Conservation (phyloP, 2,888 invertebrate genomes). For the Bimastos eiseni region DNA sequence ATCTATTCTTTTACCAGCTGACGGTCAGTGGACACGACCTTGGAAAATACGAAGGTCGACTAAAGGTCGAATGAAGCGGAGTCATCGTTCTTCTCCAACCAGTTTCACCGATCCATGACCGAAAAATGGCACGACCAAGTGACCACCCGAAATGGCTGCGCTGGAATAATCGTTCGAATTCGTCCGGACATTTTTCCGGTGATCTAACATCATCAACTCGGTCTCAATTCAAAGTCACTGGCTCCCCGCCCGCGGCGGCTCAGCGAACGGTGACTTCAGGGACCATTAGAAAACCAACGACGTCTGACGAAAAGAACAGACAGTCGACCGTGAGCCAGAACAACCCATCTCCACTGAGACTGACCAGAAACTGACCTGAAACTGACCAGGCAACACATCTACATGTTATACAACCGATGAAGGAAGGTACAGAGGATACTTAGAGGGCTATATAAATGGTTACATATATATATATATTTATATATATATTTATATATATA, state of each 20-base stretch:
- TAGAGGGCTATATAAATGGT: background rate
- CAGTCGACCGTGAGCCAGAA: background rate
- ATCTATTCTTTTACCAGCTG: background rate
- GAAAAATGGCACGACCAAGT: background rate
- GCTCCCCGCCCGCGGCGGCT: background rate
- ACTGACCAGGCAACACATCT: background rate
- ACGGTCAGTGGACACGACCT: background rate
- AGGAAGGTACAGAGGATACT: background rate
- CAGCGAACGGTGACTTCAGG: slow-evolving; percentile 5
- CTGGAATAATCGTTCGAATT: background rate
- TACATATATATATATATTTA: background rate
- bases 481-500: slow-evolving; percentile 1
- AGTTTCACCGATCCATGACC: background rate
- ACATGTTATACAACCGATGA: background rate
- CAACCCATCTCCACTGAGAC: background rate
- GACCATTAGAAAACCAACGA: slow-evolving; percentile 4
- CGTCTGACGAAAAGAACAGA: slow-evolving; percentile 19
- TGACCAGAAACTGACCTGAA: background rate
- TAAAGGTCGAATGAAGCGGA: background rate
- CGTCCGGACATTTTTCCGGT: background rate
- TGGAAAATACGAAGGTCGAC: background rate
- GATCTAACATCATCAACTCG: background rate
- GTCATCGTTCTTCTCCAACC: background rate
- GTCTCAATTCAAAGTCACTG: background rate
- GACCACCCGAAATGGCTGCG: background rate